Evolutionary conservation across 2,113 vertebrate species (phyloP), one percentile per base, ranked within the genome.

Genomic region (Nanger granti): DNA sequence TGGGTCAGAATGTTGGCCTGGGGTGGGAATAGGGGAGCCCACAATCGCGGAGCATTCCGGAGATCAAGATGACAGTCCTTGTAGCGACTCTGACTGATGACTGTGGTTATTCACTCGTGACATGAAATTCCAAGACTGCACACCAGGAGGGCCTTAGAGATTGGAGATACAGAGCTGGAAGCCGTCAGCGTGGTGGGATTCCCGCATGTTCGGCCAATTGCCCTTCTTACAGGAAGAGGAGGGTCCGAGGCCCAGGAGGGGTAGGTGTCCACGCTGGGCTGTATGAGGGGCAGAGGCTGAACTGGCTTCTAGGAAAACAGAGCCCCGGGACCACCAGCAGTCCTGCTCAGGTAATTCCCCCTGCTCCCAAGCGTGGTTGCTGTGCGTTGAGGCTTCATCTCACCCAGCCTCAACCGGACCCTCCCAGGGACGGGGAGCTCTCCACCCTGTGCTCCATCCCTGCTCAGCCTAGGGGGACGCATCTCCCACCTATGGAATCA

Each of bases 331-430:
- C 15, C 60, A 26, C 7, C 2, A 1, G 28, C 29, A 24, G 29
- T 18, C 28, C 15, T 22, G 24, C 79, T 87, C 29, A 22, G 3
- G 5, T 2, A 8, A 1, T 1, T 6, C 20, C 28, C 4, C 64
- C 31, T 62, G 44, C 41, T 17, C 18, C 90, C 4, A 20, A 15
- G 3, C 8, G 4, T 2, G 31, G 60, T 3, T 5, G 4, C n/a
- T 0, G 0, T 26, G 14, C 18, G 2, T 31, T 9, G 7, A 8
- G 41, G 18, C 44, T 49, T 60, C 5, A 2, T n/a, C 87, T 91
- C 76, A 2, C 34, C 18, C 31, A n/a, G 26, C 37, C 69, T 87
- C 82, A 2, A 31, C 87, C 31, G 47, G 17, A 29, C 2, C 5
- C 22, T 44, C n/a, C 87, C n/a, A 12, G 55, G 0, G 13, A 84